phyloP scores from a whole-genome alignment of 35 echinoderm and acorn worm species.

The Acanthaster planci region DNA sequence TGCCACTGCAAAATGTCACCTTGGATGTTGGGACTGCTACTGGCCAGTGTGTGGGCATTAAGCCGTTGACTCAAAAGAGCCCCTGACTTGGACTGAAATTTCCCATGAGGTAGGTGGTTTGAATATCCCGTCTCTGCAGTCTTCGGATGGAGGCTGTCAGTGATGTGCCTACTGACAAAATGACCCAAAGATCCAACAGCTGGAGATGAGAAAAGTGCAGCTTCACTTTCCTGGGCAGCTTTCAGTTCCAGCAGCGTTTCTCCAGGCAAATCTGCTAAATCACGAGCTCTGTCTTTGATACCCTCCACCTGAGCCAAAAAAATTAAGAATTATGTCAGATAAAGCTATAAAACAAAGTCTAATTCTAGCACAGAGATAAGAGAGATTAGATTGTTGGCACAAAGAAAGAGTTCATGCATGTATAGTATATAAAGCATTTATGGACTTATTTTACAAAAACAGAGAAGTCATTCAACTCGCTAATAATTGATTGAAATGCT shows the following conservation, averaged over 20 bases:
- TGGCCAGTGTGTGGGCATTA: background rate
- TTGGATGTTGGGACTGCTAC: background rate
- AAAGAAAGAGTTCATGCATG: too few species aligned
- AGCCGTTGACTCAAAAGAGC: conserved; percentile 5
- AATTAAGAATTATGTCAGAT: background rate
- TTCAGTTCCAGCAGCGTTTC: conserved; percentile 12
- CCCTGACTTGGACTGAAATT: conserved; percentile 7
- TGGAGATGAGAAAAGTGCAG: conserved; percentile 8
- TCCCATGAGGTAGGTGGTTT: background rate
- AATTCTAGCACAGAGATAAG: too few species aligned
- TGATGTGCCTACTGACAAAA: conserved; percentile 4
- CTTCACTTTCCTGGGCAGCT: background rate
- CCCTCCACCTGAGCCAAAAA: background rate
- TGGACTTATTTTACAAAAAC: too few species aligned
- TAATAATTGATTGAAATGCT: too few species aligned
- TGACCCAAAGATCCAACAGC: background rate
- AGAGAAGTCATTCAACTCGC: too few species aligned
- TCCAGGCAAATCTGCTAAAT: background rate
- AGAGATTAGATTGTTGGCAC: too few species aligned
- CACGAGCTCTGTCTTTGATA: conserved; percentile 1
- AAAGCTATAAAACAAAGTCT: too few species aligned
- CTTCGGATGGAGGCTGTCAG: background rate
- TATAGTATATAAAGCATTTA: too few species aligned
- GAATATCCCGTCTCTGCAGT: background rate
- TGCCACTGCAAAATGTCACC: too few species aligned